A percentile compares a stretch with the other conserved stretches of the same genome.
These are phyloP conservation scores for Falco biarmicus DNA, from an alignment of 2,797 vertebrate genomes.

Conservation along the genomic window DNA sequence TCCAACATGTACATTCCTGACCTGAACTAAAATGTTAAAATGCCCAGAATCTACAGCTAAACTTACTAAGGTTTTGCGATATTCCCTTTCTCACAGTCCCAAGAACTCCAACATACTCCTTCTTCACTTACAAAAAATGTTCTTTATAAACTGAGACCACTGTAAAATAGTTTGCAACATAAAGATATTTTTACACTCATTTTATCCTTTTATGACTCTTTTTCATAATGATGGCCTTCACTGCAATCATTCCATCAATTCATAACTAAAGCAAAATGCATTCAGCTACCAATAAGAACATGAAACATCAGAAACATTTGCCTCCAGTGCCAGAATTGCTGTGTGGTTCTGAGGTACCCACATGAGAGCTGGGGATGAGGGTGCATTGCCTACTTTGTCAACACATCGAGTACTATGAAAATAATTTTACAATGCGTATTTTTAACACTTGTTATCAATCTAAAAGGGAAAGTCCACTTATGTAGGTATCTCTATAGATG, in stretches of 20 bases:
- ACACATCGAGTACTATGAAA: neutral
- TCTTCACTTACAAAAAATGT: neutral
- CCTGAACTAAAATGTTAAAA: neutral
- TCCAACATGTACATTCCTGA: neutral
- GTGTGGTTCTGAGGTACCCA: neutral
- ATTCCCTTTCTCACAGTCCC: neutral
- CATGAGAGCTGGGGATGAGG: neutral
- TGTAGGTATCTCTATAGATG: neutral
- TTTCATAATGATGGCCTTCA: neutral
- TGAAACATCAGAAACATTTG: neutral
- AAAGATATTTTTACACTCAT: neutral
- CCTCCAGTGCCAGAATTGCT: neutral
- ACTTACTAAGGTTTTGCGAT: neutral
- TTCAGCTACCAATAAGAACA: neutral
- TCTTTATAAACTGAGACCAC: neutral
- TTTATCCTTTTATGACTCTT: neutral
- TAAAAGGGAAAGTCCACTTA: neutral
- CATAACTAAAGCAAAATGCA: neutral
- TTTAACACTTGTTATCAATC: neutral
- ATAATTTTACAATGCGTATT: neutral
- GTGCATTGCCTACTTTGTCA: neutral
- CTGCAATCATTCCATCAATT: neutral
- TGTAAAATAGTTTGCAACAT: neutral
- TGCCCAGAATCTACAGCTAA: neutral
- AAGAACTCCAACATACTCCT: neutral